These are phyloP conservation scores for Polydrusus tereticollis DNA, from an alignment of 2,888 invertebrate genomes.

Conservation along the genomic window DNA sequence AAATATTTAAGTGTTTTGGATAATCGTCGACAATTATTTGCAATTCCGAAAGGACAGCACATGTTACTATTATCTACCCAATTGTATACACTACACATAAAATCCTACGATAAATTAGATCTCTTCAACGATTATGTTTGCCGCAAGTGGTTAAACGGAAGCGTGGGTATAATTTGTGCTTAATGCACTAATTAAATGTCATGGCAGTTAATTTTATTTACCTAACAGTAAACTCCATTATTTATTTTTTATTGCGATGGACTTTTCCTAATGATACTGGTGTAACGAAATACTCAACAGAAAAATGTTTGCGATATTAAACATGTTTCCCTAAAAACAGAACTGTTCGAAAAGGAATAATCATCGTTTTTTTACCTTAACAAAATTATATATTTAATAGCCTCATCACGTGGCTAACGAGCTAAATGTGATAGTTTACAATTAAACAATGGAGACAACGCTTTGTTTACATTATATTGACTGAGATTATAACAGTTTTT, in stretches of 20 bases:
- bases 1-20: too few relatives aligned
- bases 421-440: neutral
- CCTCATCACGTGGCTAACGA: neutral
- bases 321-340: too few relatives aligned
- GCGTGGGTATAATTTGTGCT: constrained; percentile 24
- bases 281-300: too few relatives aligned
- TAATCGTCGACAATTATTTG: too few relatives aligned
- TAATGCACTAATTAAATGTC: constrained; percentile 39
- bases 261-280: too few relatives aligned
- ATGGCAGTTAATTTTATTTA: constrained; percentile 39
- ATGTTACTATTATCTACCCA: too few relatives aligned
- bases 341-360: too few relatives aligned
- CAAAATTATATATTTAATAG: too few relatives aligned
- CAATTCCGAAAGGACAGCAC: too few relatives aligned
- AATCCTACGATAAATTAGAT: neutral
- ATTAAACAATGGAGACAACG: neutral
- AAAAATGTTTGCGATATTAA: too few relatives aligned
- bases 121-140: neutral
- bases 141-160: constrained; percentile 29
- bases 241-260: neutral
- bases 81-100: neutral
- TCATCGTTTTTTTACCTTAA: too few relatives aligned
- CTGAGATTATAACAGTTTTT: neutral
- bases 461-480: neutral
- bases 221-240: constrained; percentile 23